Conservation (phyloP, 1,140 invertebrate species). For the Ooceraea biroi region DNA sequence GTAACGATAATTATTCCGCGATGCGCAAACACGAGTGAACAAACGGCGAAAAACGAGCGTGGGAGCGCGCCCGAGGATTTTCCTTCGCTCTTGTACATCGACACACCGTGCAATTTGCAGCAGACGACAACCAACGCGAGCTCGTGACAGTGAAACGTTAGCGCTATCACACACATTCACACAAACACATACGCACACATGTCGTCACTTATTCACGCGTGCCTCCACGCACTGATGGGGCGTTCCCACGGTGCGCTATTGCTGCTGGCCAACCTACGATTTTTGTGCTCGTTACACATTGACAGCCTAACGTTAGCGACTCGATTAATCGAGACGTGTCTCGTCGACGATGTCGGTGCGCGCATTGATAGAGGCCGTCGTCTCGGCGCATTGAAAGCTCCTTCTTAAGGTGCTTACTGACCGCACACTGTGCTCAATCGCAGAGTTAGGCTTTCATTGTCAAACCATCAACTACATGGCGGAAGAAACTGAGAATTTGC, state of each 20-base stretch:
- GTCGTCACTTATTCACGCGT: slow-evolving; percentile 50
- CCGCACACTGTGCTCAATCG: slow-evolving; percentile 79
- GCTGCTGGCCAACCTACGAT: slow-evolving; percentile 25
- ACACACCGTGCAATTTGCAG: slow-evolving; percentile 74
- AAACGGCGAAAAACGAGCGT: neutral
- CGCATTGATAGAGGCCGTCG: slow-evolving; percentile 53
- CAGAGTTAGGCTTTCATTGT: slow-evolving; percentile 50
- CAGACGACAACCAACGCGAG: slow-evolving; percentile 62
- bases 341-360: slow-evolving; percentile 58
- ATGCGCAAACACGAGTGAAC: neutral
- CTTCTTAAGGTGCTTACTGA: slow-evolving; percentile 76
- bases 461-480: neutral
- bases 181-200: slow-evolving; percentile 2
- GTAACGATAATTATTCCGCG: slow-evolving; percentile 14
- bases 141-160: slow-evolving; percentile 62
- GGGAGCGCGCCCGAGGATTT: slow-evolving; percentile 49
- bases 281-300: slow-evolving; percentile 42
- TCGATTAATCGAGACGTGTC: slow-evolving; percentile 66
- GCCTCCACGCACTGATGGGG: slow-evolving; percentile 56
- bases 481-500: neutral
- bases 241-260: slow-evolving; percentile 21
- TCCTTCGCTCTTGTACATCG: slow-evolving; percentile 59
- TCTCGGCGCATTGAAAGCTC: slow-evolving; percentile 70
- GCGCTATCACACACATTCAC: slow-evolving; percentile 35
- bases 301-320: slow-evolving; percentile 59